These are phyloP conservation scores for Hyperopisus bebe DNA, from an alignment of 2,113 vertebrate species.

Conservation along the genomic window DNA sequence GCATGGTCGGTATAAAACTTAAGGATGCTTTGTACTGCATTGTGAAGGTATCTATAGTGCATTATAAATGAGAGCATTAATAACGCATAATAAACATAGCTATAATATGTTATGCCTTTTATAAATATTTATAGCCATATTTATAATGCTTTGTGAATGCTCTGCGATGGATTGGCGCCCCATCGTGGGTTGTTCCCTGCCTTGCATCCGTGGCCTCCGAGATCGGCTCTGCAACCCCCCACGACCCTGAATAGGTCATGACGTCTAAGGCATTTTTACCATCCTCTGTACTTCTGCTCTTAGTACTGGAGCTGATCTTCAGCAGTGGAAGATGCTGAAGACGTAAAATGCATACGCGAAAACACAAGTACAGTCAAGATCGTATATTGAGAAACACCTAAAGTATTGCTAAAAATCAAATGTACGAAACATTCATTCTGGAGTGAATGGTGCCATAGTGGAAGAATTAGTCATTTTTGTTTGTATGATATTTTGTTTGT, in stretches of 20 bases:
- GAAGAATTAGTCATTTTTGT: background rate
- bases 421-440: background rate
- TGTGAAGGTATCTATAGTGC: background rate
- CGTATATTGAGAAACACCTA: background rate
- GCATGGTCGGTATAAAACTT: background rate
- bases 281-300: background rate
- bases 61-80: background rate
- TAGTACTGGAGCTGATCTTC: background rate
- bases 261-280: background rate
- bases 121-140: background rate
- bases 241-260: background rate
- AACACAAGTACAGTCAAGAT: background rate
- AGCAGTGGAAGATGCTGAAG: background rate
- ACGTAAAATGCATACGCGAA: background rate
- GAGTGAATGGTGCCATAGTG: background rate
- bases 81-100: background rate
- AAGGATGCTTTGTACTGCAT: background rate
- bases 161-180: background rate
- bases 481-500: background rate
- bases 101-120: background rate
- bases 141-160: background rate
- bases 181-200: background rate
- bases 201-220: background rate
- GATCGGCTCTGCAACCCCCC: background rate
- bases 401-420: background rate